Base-by-base conservation (phyloP, 2,797 vertebrate species). In the Phoeniculus purpureus region DNA sequence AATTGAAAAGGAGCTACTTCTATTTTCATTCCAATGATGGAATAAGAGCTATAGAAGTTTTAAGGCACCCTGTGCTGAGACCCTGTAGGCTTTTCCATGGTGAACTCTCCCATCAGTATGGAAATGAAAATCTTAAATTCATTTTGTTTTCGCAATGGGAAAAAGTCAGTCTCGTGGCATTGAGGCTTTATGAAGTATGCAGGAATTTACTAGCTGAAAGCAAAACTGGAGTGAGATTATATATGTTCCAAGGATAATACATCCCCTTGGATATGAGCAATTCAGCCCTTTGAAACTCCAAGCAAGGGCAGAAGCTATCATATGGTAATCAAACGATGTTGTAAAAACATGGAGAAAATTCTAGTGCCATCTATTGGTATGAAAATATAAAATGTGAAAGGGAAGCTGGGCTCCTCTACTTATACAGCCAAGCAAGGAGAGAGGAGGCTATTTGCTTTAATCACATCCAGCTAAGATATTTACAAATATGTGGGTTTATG, bases 301-400 rank as follows among this genome's bases (percentile, higher is more conserved):
- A 79, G 47, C 12, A 54, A 85, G 64, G 82, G 71, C 71, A 78
- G 37, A 31, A 90, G 23, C 27, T 10, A 75, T 74, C 45, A 2
- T 23, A 60, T 17, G 52, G 70, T 87, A 90, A 91, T 56, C 48
- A 19, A 62, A 48, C 31, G 3, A 3, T n/a, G 56, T 1, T 67
- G 16, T 19, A 29, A 87, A 75, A 90, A 90, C 51, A 68, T 56
- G 2, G 40, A 89, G 88, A 93, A 91, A 91, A 89, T 90, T 4
- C 87, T 64, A 93, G 83, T 93, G 95, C 95, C 95, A 96, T 93
- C 96, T 96, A 94, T 48, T 90, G 96, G 74, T 34, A 23, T 3
- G 21, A 95, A 92, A 87, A 77, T n/a, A 85, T 50, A 94, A 83
- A 72, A n/a, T 12, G 40, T 25, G 48, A 43, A 85, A 54, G 52